Percentiles rank a stretch among this genome's conserved stretches.
phyloP scores from a whole-genome alignment of 2,888 invertebrate genomes.

The Salpingus planirostris region DNA sequence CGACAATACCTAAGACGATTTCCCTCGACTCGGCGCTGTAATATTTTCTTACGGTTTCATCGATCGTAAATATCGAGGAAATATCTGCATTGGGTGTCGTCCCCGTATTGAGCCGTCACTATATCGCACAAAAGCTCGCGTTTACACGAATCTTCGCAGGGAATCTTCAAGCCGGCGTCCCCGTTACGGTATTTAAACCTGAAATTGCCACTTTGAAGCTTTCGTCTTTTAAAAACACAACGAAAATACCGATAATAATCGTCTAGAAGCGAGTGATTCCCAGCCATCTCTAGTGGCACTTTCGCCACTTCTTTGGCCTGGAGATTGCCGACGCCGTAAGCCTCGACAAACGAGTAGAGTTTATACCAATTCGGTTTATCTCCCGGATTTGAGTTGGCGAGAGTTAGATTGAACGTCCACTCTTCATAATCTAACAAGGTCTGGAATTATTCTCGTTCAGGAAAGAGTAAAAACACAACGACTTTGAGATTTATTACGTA shows the following conservation, averaged over 20 bases:
- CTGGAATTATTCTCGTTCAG: conserved; percentile 37
- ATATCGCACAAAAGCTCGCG: conserved; percentile 44
- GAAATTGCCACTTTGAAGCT: too few species aligned
- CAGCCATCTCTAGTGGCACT: conserved; percentile 51
- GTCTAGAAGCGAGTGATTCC: conserved; percentile 43
- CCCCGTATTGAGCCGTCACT: conserved; percentile 47
- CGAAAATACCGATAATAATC: conserved; percentile 36
- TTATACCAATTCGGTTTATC: conserved; percentile 56
- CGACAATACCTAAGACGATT: too few species aligned
- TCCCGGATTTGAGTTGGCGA: conserved; percentile 49
- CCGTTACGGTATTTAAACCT: conserved; percentile 24
- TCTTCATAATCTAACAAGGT: conserved; percentile 56
- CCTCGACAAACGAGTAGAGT: conserved; percentile 61
- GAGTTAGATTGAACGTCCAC: conserved; percentile 65
- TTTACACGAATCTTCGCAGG: conserved; percentile 26
- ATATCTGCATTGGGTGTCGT: conserved; percentile 18
- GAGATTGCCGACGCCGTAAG: conserved; percentile 53
- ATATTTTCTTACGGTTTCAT: too few species aligned
- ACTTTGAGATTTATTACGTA: conserved; percentile 6
- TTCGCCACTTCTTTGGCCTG: conserved; percentile 52
- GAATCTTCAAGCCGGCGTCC: conserved; percentile 11
- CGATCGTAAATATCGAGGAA: not conserved
- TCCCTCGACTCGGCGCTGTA: too few species aligned
- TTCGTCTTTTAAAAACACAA: too few species aligned
- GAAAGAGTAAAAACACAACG: not conserved